Base-by-base conservation (phyloP, 2,888 invertebrate genomes). In the Amorpha juglandis region DNA sequence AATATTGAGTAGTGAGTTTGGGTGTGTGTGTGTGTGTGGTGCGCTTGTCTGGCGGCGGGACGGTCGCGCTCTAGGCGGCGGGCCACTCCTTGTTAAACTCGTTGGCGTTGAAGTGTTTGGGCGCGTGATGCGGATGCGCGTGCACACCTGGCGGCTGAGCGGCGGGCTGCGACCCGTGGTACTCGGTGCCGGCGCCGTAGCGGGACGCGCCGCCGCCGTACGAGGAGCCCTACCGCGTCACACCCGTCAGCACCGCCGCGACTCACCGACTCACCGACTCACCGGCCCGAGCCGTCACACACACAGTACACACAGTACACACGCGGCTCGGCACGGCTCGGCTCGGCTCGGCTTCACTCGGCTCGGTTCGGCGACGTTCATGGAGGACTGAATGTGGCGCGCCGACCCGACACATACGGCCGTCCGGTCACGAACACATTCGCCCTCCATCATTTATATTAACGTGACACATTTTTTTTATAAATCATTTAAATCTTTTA, bases 31-130 rank as follows among this genome's bases (percentile, higher is more conserved):
- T 42, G 66, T 55, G 66, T 53, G 53, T 63, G 27, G 55, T n/a
- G 51, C 51, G 70, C 53, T 27, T 27, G 27, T 27, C 27, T 53
- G 33, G 62, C 21, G 11, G 66, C 63, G 63, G 63, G 70, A 55
- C 27, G 27, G 27, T 27, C 27, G 4, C 67, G 19, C 70, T 69
- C 80, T 93, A 93, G 77, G 93, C 93, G 90, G 93, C 91, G 77
- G 93, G 92, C 94, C 94, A 93, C 91, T 94, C 94, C 93, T 94
- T 94, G 92, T 84, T 90, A 89, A 93, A 93, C 86, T 93, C 93
- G 88, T 86, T 89, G 85, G 88, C 82, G 84, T 75, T 84, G 92
- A 92, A 93, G 90, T 93, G 94, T 91, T 94, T 94, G 88, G 92
- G 93, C 87, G 93, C 92, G 91, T 93, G 93, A 78, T 93, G 93